Base-by-base conservation (phyloP, 2,888 invertebrate genomes). In the Parnassius mnemosyne region DNA sequence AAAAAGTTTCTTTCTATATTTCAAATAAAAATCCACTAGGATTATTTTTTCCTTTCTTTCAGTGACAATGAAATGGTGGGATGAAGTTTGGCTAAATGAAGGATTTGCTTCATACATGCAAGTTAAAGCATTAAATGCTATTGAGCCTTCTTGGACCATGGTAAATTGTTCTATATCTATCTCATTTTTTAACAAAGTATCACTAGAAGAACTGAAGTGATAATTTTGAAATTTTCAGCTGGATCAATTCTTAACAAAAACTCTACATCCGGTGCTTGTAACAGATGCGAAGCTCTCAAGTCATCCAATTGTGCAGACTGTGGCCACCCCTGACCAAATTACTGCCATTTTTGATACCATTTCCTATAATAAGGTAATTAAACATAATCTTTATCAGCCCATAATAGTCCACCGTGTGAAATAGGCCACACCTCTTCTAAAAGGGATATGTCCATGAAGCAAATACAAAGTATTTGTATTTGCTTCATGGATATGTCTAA, bases 41-140 rank as follows among this genome's bases (percentile, higher is more conserved):
- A 53, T 20, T 34, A 52, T 20, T 25, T 3, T 10, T 56, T 34
- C 61, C 56, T 60, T 57, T 56, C 73, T 89, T 92, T 66, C 73
- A 95, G 98, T 98, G 1, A 98, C 98, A 7, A 95, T 98, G 96
- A 93, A 95, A 70, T 97, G 97, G 97, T 97, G 97, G 97, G 95
- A 96, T 79, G 98, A 98, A 81, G 88, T 97, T 1, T 97, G 98
- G 98, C 89, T 98, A 25, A 98, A 98, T 78, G 92, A 92, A 79
- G 98, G 98, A 0, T 98, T 98, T 81, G 98, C 98, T 3, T 94
- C 95, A 1, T 98, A 95, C 80, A 96, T 98, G 87, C 95, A 97
- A 82, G 96, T 94, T 72, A 96, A 96, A 81, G 96, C 96, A 7
- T 92, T 95, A 0, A 86, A 95, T 71, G 87, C 93, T 13, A 93